Conservation (phyloP, 2,113 vertebrate species). For the Glaucomys volans region DNA sequence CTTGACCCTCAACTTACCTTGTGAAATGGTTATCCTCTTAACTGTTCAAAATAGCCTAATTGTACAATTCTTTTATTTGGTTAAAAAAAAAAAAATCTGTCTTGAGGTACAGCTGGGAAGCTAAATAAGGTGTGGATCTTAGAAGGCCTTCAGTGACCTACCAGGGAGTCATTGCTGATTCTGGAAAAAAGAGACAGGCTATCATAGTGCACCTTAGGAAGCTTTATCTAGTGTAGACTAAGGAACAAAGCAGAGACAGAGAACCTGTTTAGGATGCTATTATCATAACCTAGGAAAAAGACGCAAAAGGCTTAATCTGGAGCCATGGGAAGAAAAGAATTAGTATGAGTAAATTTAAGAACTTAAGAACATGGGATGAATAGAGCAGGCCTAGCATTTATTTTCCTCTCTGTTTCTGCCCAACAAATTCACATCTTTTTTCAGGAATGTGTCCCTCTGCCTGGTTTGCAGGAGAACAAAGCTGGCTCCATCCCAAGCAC, state of each 20-base stretch:
- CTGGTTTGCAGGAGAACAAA: neutral
- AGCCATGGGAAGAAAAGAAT: neutral
- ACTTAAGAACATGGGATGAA: neutral
- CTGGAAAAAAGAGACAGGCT: neutral
- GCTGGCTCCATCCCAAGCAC: neutral
- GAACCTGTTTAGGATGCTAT: neutral
- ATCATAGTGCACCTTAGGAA: neutral
- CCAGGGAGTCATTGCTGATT: neutral
- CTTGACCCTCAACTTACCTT: neutral
- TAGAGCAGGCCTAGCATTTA: neutral
- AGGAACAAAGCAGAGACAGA: neutral
- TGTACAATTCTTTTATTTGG: neutral
- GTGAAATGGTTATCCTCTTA: neutral
- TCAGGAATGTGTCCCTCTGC: neutral
- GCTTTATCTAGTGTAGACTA: neutral
- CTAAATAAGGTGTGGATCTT: neutral
- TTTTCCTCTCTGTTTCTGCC: neutral
- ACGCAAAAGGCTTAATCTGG: neutral
- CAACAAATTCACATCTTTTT: neutral
- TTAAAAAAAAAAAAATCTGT: neutral
- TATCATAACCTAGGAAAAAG: neutral
- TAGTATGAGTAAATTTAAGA: neutral
- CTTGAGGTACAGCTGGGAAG: neutral
- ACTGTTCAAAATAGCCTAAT: neutral
- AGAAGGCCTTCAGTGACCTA: neutral